Base-by-base conservation (phyloP, 2,113 vertebrate genomes). In the Globicephala melas region DNA sequence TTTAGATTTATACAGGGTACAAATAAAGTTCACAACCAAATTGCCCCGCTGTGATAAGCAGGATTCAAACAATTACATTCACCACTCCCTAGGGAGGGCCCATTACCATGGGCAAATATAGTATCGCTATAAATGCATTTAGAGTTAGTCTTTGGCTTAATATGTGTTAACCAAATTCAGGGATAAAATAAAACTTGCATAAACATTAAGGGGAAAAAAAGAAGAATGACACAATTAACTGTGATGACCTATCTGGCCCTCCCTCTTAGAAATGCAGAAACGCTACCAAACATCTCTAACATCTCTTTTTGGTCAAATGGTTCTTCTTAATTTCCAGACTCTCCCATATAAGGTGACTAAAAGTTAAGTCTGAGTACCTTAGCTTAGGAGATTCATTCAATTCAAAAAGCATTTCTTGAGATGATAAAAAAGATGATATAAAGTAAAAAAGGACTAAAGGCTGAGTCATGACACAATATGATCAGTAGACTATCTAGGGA, bases 81-180 rank as follows among this genome's bases (percentile, higher is more conserved):
- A 91, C 70, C 63, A 31, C 77, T 83, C 86, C 68, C 86, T 14
- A 41, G 77, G 96, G 76, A 90, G 70, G 76, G 67, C 95, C 93
- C 82, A 85, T 6, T 65, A 41, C 65, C 21, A 92, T 8, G 80
- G 95, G 96, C 86, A 71, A 70, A 88, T 31, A 91, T 0, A 96
- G 87, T 36, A 91, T 81, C 76, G 60, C 65, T 73, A 83, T 70
- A 79, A 71, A 95, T 68, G 86, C 33, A 90, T 93, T 95, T 23
- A 77, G 84, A 87, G 58, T 65, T 71, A 96, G 95, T 97, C 96
- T 97, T 97, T 98, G 97, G 98, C 50, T 96, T 97, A 81, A 21
- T 53, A 63, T n/a, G 50, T 68, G 44, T 85, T 92, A 84, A 92
- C 63, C 95, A 96, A 96, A 84, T 92, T 87, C 58, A 95, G 96